Percentiles rank a stretch among this genome's conserved stretches.
Evolutionary conservation across 1,140 invertebrate genomes (phyloP).

Genomic region (Zeugodacus cucurbitae): DNA sequence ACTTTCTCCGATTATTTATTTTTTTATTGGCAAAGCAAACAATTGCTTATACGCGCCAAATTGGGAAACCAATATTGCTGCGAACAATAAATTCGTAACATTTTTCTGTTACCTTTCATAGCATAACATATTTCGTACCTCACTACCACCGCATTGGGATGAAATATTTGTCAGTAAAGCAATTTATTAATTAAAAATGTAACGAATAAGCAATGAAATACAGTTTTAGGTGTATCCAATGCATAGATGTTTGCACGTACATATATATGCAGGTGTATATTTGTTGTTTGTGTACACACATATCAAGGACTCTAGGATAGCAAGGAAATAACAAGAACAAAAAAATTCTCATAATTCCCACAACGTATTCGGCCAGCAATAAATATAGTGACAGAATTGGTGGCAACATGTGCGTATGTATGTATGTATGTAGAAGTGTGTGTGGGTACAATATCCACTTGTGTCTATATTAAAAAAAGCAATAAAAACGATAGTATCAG

Average conservation of each 20-base stretch:
- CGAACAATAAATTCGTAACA: too few species aligned
- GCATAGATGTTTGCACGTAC: background rate
- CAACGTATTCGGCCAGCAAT: background rate
- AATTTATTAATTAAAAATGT: slow-evolving; percentile 22
- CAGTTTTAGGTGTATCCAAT: background rate
- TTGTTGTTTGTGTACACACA: background rate
- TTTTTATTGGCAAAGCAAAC: too few species aligned
- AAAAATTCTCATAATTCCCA: background rate
- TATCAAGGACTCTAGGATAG: background rate
- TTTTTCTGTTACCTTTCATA: too few species aligned
- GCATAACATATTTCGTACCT: too few species aligned
- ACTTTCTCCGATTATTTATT: too few species aligned
- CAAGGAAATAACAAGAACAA: background rate
- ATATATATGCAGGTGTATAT: background rate
- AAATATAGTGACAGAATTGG: background rate
- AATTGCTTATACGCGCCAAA: too few species aligned
- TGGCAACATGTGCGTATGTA: background rate
- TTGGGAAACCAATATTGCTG: too few species aligned
- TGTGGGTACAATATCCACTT: background rate
- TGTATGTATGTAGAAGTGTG: background rate
- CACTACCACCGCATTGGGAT: background rate
- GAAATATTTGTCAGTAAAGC: background rate
- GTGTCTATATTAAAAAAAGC: background rate
- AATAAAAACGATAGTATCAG: background rate
- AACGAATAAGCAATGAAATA: background rate